These are phyloP conservation scores for Epirrita christyi DNA, from an alignment of 2,888 invertebrate species.

Conservation along the genomic window DNA sequence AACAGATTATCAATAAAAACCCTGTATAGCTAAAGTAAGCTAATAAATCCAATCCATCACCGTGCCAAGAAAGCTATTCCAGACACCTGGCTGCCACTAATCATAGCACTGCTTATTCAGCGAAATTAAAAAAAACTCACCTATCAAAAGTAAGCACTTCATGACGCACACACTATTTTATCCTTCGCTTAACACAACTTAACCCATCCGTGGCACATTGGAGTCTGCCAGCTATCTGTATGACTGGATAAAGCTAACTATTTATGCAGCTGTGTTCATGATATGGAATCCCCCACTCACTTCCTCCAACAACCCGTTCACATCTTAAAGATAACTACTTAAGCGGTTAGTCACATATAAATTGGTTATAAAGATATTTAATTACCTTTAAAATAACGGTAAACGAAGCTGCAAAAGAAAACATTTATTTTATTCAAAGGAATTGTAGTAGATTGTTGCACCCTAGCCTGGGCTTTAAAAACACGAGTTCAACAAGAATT, in stretches of 20 bases:
- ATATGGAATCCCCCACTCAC: conserved; percentile 17
- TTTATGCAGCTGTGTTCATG: conserved; percentile 5
- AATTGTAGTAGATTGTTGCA: too few species aligned
- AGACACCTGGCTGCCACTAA: too few species aligned
- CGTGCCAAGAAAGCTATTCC: too few species aligned
- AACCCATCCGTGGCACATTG: neutral
- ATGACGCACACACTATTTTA: conserved; percentile 9
- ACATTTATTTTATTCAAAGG: neutral
- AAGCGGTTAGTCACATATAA: neutral
- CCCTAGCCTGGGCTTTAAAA: too few species aligned
- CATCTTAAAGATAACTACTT: conserved; percentile 1
- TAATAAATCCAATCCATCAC: too few species aligned
- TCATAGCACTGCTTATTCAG: neutral
- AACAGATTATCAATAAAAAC: too few species aligned
- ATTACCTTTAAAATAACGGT: conserved; percentile 2
- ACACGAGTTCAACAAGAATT: too few species aligned
- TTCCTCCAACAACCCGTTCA: conserved; percentile 9
- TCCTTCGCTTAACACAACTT: conserved; percentile 4
- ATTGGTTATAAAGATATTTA: conserved; percentile 1
- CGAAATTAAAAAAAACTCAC: conserved; percentile 11
- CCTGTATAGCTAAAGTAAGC: too few species aligned
- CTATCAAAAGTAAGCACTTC: conserved; percentile 8
- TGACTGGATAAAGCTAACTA: neutral
- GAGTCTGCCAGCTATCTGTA: conserved; percentile 11
- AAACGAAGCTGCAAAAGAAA: neutral